Evolutionary conservation across 2,113 vertebrate genomes (phyloP).

Genomic region (Trinectes maculatus): DNA sequence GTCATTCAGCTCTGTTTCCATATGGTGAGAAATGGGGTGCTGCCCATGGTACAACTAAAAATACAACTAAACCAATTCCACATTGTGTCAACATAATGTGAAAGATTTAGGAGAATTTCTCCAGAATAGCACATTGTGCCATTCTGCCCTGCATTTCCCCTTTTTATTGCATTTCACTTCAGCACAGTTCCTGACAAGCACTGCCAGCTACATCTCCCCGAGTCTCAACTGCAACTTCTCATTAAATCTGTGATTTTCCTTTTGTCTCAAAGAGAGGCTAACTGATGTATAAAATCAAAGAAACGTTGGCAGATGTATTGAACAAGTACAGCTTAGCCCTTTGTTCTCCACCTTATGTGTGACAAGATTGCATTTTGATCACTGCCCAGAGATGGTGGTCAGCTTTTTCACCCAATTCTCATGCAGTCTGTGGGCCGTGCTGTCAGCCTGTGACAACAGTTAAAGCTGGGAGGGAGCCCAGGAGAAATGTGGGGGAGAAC

Average conservation of each 20-base stretch:
- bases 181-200: too few relatives aligned
- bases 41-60: too few relatives aligned
- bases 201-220: too few relatives aligned
- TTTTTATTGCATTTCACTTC: too few relatives aligned
- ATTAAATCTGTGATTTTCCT: not conserved
- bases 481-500: conserved; percentile 26
- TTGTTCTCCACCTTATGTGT: not conserved
- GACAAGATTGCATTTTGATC: conserved; percentile 21
- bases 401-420: conserved; percentile 18
- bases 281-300: not conserved
- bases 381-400: conserved; percentile 3
- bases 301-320: not conserved
- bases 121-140: too few relatives aligned
- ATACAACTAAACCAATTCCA: too few relatives aligned
- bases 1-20: too few relatives aligned
- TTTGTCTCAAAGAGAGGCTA: not conserved
- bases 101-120: too few relatives aligned
- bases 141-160: too few relatives aligned
- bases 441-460: conserved; percentile 32
- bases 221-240: not conserved
- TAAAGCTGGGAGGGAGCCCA: conserved; percentile 30
- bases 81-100: too few relatives aligned
- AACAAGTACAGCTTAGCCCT: not conserved
- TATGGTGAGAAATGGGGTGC: too few relatives aligned
- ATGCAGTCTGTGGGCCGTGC: conserved; percentile 32